phyloP scores from a whole-genome alignment of 1,140 invertebrate species.

The Cydia amplana region DNA sequence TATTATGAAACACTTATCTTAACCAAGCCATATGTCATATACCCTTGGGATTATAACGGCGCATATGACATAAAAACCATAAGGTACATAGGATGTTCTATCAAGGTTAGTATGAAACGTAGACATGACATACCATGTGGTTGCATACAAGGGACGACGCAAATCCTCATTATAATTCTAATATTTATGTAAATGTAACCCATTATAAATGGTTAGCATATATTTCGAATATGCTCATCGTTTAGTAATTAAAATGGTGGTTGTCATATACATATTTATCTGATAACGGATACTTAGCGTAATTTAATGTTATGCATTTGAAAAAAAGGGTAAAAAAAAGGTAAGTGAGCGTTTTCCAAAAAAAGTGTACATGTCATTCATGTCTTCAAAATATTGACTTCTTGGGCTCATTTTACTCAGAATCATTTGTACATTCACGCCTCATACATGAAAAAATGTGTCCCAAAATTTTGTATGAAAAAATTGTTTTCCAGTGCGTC shows the following conservation, averaged over 20 bases:
- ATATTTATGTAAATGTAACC: slow-evolving; percentile 44
- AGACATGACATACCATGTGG: background rate
- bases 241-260: slow-evolving; percentile 7
- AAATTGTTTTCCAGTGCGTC: too few species aligned
- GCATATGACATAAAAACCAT: background rate
- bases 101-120: background rate
- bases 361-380: too few species aligned
- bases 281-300: slow-evolving; percentile 12
- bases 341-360: too few species aligned
- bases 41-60: slow-evolving; percentile 17
- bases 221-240: background rate
- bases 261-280: background rate
- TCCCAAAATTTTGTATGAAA: too few species aligned
- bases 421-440: too few species aligned
- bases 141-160: slow-evolving; percentile 12
- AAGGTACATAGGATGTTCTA: slow-evolving; percentile 34
- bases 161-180: slow-evolving; percentile 41
- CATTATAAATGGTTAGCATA: slow-evolving; percentile 30
- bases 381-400: too few species aligned
- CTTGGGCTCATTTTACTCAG: too few species aligned
- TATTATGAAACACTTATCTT: slow-evolving; percentile 25
- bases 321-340: too few species aligned
- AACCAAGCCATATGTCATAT: slow-evolving; percentile 23
- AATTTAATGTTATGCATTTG: background rate
- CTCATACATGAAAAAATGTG: too few species aligned